A percentile compares a stretch with the other conserved stretches of the same genome.
Conservation (phyloP, 2,797 vertebrate species). For the Chrysocyon brachyurus region DNA sequence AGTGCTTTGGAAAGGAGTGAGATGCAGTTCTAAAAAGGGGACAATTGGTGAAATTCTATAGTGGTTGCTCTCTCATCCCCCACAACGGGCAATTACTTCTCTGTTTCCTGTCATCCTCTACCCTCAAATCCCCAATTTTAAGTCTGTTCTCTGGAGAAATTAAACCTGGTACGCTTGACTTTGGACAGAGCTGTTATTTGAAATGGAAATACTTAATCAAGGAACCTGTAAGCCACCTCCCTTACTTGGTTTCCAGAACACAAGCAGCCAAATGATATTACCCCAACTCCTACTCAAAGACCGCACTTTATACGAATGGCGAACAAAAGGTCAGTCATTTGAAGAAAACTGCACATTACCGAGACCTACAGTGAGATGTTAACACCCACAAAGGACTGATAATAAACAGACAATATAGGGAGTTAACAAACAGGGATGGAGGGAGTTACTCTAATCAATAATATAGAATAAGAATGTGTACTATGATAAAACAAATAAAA, state of each 20-base stretch:
- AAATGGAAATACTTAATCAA: not conserved
- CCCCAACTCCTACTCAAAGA: not conserved
- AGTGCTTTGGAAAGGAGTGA: not conserved
- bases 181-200: not conserved
- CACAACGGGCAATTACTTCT: not conserved
- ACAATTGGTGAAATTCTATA: not conserved
- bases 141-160: not conserved
- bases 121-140: not conserved
- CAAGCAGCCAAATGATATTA: not conserved
- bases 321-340: not conserved
- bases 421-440: not conserved
- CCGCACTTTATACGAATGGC: accelerated
- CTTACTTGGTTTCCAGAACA: not conserved
- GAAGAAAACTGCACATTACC: not conserved
- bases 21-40: not conserved
- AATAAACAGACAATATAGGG: not conserved
- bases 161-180: not conserved
- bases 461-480: not conserved
- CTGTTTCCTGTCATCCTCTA: accelerated
- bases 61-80: not conserved
- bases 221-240: not conserved
- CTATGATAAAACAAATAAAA: not conserved
- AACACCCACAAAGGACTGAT: not conserved
- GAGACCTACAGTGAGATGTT: not conserved
- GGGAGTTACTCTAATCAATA: not conserved